Conservation (phyloP, 2,113 vertebrate species). For the Meles meles region DNA sequence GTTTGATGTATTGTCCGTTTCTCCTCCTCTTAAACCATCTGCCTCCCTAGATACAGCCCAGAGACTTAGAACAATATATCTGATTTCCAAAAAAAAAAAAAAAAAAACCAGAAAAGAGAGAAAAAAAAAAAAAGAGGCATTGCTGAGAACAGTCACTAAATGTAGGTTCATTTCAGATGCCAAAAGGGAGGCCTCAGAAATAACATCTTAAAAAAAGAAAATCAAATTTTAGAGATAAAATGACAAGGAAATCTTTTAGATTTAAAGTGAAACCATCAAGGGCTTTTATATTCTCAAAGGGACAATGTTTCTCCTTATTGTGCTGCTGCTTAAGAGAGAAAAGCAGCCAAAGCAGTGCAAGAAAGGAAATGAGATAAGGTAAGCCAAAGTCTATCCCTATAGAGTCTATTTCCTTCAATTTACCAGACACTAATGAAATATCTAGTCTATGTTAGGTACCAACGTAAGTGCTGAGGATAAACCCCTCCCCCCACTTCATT, state of each 20-base stretch:
- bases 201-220: conserved; percentile 15
- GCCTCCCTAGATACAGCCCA: not conserved
- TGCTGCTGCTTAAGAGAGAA: not conserved
- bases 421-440: not conserved
- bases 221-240: conserved; percentile 35
- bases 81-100: not conserved
- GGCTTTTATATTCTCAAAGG: not conserved
- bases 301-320: not conserved
- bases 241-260: conserved; percentile 17
- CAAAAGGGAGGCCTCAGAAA: not conserved
- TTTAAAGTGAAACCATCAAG: conserved; percentile 40
- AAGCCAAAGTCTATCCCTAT: not conserved
- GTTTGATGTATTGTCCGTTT: not conserved
- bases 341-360: not conserved
- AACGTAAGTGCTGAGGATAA: not conserved
- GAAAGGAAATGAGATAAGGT: not conserved
- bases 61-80: not conserved
- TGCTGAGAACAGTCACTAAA: not conserved
- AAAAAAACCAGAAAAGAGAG: not conserved
- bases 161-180: conserved; percentile 30
- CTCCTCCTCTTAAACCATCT: not conserved
- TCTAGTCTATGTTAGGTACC: not conserved
- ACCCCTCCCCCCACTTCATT: not conserved
- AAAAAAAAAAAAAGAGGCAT: not conserved
- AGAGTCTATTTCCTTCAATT: not conserved